phyloP scores from a whole-genome alignment of 2,113 vertebrate species.

The Gymnarchus niloticus region DNA sequence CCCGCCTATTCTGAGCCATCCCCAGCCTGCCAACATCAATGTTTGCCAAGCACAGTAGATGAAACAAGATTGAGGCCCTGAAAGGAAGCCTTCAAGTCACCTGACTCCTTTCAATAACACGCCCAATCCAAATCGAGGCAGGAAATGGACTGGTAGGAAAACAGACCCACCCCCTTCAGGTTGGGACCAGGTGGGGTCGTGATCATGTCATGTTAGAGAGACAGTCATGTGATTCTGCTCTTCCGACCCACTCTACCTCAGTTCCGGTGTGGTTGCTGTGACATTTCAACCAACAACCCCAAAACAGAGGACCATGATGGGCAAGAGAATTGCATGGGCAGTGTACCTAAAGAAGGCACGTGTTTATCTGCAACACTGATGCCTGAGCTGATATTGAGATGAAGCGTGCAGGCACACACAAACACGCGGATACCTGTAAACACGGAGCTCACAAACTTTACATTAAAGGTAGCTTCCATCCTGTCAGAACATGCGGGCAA shows the following conservation, averaged over 20 bases:
- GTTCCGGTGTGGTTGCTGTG: not conserved
- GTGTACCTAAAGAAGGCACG: not conserved
- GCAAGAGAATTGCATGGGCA: not conserved
- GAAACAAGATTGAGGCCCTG: conserved; percentile 18
- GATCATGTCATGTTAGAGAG: not conserved
- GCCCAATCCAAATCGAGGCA: not conserved
- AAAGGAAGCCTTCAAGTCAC: conserved; percentile 22
- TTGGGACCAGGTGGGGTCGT: not conserved
- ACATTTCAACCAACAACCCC: not conserved
- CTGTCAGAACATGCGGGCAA: conserved; percentile 6
- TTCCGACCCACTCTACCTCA: not conserved
- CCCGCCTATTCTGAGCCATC: conserved; percentile 25
- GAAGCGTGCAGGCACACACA: not conserved
- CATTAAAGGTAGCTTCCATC: conserved; percentile 3
- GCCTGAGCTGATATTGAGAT: not conserved
- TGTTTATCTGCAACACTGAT: not conserved
- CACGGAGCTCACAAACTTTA: conserved; percentile 9
- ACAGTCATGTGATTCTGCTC: not conserved
- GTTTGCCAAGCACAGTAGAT: conserved; percentile 30
- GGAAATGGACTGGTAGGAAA: not conserved
- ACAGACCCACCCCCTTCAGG: not conserved
- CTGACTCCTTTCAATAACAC: conserved; percentile 21
- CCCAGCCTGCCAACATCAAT: conserved; percentile 35
- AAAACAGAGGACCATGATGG: not conserved
- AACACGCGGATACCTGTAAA: not conserved